Conservation (phyloP, 2,888 invertebrate species). For the Harmothoe impar region DNA sequence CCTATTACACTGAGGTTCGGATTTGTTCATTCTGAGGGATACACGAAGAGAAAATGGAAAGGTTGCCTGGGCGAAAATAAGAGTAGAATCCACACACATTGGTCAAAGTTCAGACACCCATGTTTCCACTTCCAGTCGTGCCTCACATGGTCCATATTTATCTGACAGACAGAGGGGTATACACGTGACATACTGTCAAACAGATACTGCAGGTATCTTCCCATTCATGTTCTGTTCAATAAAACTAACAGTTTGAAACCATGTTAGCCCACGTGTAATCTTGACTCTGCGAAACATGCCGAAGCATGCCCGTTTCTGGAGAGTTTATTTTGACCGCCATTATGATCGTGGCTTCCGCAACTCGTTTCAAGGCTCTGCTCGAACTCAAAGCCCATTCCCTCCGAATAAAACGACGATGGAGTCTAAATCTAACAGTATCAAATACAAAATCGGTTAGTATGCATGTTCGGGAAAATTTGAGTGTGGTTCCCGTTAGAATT, state of each 20-base stretch:
- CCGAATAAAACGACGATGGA: too few relatives aligned
- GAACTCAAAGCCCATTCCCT: too few relatives aligned
- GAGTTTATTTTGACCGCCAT: slow-evolving; percentile 63
- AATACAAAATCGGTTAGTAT: too few relatives aligned
- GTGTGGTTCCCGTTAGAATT: not conserved
- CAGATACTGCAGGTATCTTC: not conserved
- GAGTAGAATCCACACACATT: not conserved
- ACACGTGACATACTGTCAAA: not conserved
- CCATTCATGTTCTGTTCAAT: not conserved
- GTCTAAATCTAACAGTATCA: too few relatives aligned
- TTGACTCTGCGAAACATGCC: slow-evolving; percentile 7
- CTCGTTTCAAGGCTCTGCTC: too few relatives aligned
- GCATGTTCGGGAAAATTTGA: too few relatives aligned
- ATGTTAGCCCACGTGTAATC: not conserved
- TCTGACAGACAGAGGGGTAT: not conserved
- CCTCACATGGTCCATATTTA: slow-evolving; percentile 43
- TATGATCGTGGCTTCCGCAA: slow-evolving; percentile 44
- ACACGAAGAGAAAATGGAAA: not conserved
- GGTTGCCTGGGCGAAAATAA: slow-evolving; percentile 54
- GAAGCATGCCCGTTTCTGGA: slow-evolving; percentile 24
- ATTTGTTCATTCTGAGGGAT: not conserved
- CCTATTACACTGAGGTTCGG: too few relatives aligned
- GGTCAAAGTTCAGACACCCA: slow-evolving; percentile 60
- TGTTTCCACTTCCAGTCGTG: not conserved
- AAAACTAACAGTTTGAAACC: not conserved